A percentile compares a stretch with the other conserved stretches of the same genome.
Conservation (phyloP, 2,113 vertebrate species). For the Sardina pilchardus region DNA sequence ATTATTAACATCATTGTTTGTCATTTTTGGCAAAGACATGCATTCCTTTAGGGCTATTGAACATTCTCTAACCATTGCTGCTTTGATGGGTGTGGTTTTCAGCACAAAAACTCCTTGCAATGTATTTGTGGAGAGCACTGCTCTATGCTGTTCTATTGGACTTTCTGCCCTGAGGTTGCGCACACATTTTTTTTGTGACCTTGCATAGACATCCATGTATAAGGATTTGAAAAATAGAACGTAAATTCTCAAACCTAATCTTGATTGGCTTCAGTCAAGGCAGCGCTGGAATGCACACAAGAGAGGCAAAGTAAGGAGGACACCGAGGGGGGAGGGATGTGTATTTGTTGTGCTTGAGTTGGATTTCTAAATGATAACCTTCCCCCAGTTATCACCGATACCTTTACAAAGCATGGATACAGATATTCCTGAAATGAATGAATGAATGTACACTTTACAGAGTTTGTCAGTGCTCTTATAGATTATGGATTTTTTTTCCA, state of each 20-base stretch:
- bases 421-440: not conserved
- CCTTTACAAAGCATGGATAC: too few relatives aligned
- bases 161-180: too few relatives aligned
- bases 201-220: not conserved
- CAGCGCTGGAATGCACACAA: not conserved
- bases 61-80: too few relatives aligned
- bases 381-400: not conserved
- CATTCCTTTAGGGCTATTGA: too few relatives aligned
- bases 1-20: too few relatives aligned
- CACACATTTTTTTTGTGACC: too few relatives aligned
- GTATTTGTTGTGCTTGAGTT: not conserved
- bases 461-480: not conserved
- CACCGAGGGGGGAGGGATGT: not conserved
- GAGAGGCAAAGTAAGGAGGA: not conserved
- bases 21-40: too few relatives aligned
- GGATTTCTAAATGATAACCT: not conserved
- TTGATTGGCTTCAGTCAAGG: not conserved
- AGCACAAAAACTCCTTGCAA: too few relatives aligned
- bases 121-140: too few relatives aligned
- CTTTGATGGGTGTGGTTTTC: too few relatives aligned
- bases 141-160: too few relatives aligned
- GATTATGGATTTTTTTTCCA: not conserved
- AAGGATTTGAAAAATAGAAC: not conserved
- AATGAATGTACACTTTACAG: not conserved
- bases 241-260: not conserved